Evolutionary conservation across 2,888 invertebrate species (phyloP), one percentile per base, ranked within the genome.

Genomic region (Poecilobothrus nobilitatus): DNA sequence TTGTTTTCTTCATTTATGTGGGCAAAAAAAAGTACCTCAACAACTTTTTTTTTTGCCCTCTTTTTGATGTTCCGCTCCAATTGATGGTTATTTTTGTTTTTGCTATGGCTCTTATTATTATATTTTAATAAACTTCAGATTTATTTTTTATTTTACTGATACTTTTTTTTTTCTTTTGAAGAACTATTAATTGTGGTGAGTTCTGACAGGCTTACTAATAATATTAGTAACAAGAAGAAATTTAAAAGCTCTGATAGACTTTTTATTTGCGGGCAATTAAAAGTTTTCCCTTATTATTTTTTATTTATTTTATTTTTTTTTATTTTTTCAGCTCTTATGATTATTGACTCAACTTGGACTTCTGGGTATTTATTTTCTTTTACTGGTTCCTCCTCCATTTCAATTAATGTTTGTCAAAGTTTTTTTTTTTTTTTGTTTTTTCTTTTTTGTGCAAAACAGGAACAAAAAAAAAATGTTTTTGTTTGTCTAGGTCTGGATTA

Each of bases 211-310:
- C 37, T 7, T 4, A 27, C 27, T 27, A 27, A 27, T 27, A 27
- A 4, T 27, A 27, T 4, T 27, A 27, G 37, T 37, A 7, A 8
- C 10, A 37, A 37, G 9, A 10, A 10, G 9, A 12, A 10, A 34
- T 8, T 7, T 5, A 34, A 37, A 10, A 37, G 37, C 37, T 37
- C 7, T 37, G 12, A 7, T 37, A 8, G 9, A 37, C 8, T 53
- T 41, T 53, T 53, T 53, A 53, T 53, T 53, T 53, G 53, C 15
- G 15, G 53, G 53, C 53, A 53, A 53, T 53, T 53, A 53, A 53
- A 53, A 53, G 53, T 53, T 53, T 53, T 53, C 15, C 15, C 41
- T 41, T 41, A 27, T 27, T 27, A 27, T 4, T 37, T 53, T 53
- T 53, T 53, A 18, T 53, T 12, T 44, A 9, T 34, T 37, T 37